These are phyloP conservation scores for Syrmaticus mikado DNA, from an alignment of 2,113 vertebrate species.

Conservation along the genomic window DNA sequence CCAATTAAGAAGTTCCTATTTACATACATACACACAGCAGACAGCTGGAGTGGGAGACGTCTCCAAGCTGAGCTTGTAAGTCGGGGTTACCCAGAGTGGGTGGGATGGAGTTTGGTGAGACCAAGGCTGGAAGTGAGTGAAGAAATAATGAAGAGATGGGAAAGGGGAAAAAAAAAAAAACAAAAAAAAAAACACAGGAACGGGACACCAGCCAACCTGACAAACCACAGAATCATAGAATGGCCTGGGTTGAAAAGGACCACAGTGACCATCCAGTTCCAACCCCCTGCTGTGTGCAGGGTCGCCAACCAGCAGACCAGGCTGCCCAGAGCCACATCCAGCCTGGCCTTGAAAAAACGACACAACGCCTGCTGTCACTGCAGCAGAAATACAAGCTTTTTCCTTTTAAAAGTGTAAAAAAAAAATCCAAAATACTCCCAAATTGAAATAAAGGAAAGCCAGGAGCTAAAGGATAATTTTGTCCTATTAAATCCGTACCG, in stretches of 20 bases:
- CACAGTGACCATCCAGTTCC: too few species aligned
- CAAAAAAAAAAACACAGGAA: too few species aligned
- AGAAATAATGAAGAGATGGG: neutral
- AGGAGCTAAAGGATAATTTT: accelerated
- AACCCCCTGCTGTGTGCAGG: too few species aligned
- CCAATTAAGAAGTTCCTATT: constrained; percentile 26
- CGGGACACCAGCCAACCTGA: too few species aligned
- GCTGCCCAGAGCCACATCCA: too few species aligned
- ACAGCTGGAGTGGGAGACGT: neutral
- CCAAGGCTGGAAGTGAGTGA: neutral
- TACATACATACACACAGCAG: neutral
- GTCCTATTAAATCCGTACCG: neutral
- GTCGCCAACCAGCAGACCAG: too few species aligned
- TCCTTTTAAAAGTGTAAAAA: neutral
- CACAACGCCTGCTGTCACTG: neutral
- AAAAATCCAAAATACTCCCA: neutral
- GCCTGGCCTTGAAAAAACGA: too few species aligned
- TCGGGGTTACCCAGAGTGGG: accelerated
- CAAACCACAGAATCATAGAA: too few species aligned
- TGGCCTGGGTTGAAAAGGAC: too few species aligned
- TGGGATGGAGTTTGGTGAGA: neutral
- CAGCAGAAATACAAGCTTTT: neutral
- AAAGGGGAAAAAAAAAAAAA: neutral
- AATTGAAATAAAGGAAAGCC: neutral
- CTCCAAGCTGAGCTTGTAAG: neutral